Base-by-base conservation (phyloP, 2,888 invertebrate species). In the Harpagoxenus sublaevis region DNA sequence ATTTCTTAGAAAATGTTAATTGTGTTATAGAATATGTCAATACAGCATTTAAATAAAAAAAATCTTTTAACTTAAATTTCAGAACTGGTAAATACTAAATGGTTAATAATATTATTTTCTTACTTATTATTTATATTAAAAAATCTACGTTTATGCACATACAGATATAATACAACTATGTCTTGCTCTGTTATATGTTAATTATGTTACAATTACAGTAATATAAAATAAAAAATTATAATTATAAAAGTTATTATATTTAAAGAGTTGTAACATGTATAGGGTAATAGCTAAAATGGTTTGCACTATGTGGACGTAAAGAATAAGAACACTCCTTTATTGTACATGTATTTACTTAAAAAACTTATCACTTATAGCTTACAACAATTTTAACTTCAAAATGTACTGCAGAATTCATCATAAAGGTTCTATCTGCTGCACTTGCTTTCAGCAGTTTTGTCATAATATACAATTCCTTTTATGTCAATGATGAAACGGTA, bases 401-500 rank as follows among this genome's bases (percentile, higher is more conserved):
- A 15, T 73, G 5, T 73, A 55, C 57, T 57, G 0, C 6, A 42
- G 42, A 73, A 15, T 18, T 62, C 1, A 8, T 23, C 31, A 48
- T 62, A 12, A 35, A 75, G 18, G 15, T 62, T 75, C 18, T 75
- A 8, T 63, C 75, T 35, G 0, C 42, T 0, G 4, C 3, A 62
- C 1, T 62, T 15, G 0, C 5, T 23, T 35, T 9, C 3, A 48
- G 35, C 15, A 3, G 3, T 2, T 15, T 35, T 23, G 0, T 31
- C 9, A 4, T 75, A 51, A 75, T 51, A 51, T 75, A 75, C 3
- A 75, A n/a, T 5, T 15, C 75, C 4, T 75, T 48, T 75, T 48
- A 48, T 39, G 9, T 62, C 5, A 75, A 75, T 42, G 9, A 1
- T 15, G 0, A 62, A 23, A n/a, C 62, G 8, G 75, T 75, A 75